phyloP scores from a whole-genome alignment of 2,113 vertebrate species.

The Paradisaea rubra region DNA sequence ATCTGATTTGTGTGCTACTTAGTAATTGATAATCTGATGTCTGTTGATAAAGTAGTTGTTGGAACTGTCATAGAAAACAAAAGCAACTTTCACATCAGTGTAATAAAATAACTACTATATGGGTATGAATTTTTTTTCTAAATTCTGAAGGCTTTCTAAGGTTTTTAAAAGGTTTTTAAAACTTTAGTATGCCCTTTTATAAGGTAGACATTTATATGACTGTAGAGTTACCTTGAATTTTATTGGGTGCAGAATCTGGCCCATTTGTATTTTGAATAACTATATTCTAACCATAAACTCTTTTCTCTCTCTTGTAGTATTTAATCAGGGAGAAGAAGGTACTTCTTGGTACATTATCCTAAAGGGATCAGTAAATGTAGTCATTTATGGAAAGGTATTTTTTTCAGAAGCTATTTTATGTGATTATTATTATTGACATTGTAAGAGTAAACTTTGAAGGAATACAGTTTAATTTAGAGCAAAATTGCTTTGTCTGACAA shows the following conservation, averaged over 20 bases:
- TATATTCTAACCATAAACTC: slow-evolving; percentile 52
- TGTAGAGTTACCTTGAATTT: neutral
- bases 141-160: neutral
- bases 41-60: neutral
- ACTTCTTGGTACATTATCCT: slow-evolving; percentile 99
- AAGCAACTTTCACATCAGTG: neutral
- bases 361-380: slow-evolving; percentile 97
- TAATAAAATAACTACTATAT: neutral
- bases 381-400: slow-evolving; percentile 97
- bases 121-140: neutral
- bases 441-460: slow-evolving; percentile 20
- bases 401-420: slow-evolving; percentile 37
- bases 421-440: slow-evolving; percentile 24
- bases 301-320: slow-evolving; percentile 81
- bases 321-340: slow-evolving; percentile 98
- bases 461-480: slow-evolving; percentile 5
- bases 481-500: neutral
- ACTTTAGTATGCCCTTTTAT: neutral
- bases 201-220: neutral
- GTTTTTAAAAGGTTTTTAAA: neutral
- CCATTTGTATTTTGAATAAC: neutral
- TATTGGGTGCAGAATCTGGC: neutral
- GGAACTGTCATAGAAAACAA: neutral
- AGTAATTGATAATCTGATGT: neutral
- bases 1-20: neutral